A percentile compares a stretch with the other conserved stretches of the same genome.
Conservation (phyloP, 2,797 vertebrate species). For the Micromesistius poutassou region DNA sequence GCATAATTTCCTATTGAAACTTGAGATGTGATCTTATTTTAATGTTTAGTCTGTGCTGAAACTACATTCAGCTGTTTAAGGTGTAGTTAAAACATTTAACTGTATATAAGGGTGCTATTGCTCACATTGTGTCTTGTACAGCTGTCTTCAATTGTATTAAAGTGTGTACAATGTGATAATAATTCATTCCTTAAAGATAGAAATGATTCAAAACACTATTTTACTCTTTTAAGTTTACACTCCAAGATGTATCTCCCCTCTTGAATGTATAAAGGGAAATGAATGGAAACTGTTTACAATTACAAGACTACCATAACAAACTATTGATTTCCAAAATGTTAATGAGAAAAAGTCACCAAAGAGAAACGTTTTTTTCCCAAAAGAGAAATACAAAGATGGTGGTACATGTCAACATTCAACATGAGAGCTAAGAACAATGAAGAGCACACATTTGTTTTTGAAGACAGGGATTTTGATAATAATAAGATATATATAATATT, state of each 20-base stretch:
- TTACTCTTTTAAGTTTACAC: neutral
- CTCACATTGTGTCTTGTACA: neutral
- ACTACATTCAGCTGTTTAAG: neutral
- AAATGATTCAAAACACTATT: neutral
- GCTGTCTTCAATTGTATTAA: neutral
- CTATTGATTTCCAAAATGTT: neutral
- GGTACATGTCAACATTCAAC: neutral
- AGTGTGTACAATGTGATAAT: neutral
- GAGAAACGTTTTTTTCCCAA: neutral
- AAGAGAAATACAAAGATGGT: neutral
- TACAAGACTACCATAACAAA: neutral
- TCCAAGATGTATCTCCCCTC: neutral
- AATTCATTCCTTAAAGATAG: neutral
- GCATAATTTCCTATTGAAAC: neutral
- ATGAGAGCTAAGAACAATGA: neutral
- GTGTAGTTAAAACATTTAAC: neutral
- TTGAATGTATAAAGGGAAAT: neutral
- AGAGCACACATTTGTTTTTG: neutral
- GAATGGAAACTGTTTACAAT: neutral
- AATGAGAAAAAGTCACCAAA: neutral
- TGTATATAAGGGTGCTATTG: neutral
- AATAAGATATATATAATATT: too few species aligned
- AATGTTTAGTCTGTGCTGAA: neutral
- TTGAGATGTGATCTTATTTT: neutral
- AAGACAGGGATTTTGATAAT: neutral